phyloP scores from a whole-genome alignment of 1,140 invertebrate species.

The Hermetia illucens region DNA sequence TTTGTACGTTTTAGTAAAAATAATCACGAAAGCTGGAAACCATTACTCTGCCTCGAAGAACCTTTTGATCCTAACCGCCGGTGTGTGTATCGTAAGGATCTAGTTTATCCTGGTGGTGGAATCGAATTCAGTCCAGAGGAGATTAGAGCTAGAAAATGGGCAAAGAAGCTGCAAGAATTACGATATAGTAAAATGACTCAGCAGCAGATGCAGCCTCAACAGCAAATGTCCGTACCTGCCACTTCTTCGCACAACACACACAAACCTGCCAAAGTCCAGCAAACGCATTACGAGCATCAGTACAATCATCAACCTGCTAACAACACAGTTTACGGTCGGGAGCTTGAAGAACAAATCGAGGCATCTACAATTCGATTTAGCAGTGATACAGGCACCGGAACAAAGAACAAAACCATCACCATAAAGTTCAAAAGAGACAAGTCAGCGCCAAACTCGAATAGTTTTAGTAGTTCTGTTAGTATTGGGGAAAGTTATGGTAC shows the following conservation, averaged over 20 bases:
- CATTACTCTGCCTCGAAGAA: slow-evolving; percentile 24
- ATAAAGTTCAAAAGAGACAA: slow-evolving; percentile 22
- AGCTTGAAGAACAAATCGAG: slow-evolving; percentile 16
- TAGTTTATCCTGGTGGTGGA: slow-evolving; percentile 20
- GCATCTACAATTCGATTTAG: slow-evolving; percentile 18
- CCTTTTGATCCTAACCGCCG: slow-evolving; percentile 23
- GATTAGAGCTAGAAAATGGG: slow-evolving; percentile 16
- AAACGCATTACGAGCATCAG: slow-evolving; percentile 9
- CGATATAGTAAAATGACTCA: slow-evolving; percentile 10
- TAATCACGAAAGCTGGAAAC: slow-evolving; percentile 28
- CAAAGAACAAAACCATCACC: slow-evolving; percentile 24
- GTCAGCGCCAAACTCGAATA: slow-evolving; percentile 1
- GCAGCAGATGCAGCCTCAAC: slow-evolving; percentile 6
- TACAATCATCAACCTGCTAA: slow-evolving; percentile 15
- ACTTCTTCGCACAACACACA: too few species aligned
- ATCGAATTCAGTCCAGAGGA: slow-evolving; percentile 28
- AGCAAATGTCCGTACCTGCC: not conserved
- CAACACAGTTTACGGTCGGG: slow-evolving; percentile 19
- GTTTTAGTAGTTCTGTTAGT: too few species aligned
- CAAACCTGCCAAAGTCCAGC: slow-evolving; percentile 2
- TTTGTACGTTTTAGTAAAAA: slow-evolving; percentile 23
- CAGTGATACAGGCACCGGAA: slow-evolving; percentile 13
- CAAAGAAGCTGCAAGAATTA: slow-evolving; percentile 5
- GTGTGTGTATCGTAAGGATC: slow-evolving; percentile 24
- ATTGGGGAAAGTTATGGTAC: too few species aligned